phyloP scores from a whole-genome alignment of 2,797 vertebrate genomes.

The Ctenochaetus hawaiiensis region DNA sequence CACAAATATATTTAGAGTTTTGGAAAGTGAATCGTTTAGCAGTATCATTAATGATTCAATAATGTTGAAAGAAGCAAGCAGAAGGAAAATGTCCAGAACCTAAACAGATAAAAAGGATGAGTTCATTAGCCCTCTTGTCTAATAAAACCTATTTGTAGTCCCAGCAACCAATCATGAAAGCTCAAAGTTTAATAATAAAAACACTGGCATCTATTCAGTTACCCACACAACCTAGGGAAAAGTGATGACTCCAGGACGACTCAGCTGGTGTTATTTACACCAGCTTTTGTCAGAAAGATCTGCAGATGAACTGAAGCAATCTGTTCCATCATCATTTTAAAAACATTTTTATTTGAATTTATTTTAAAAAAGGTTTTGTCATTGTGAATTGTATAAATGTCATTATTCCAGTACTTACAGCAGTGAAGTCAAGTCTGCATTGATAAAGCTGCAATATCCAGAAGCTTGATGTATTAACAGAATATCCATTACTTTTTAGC shows the following conservation, averaged over 20 bases:
- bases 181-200: slow-evolving; percentile 29
- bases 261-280: background rate
- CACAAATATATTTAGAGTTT: slow-evolving; percentile 29
- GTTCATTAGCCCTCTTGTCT: slow-evolving; percentile 34
- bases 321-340: too few species aligned
- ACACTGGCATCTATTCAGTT: slow-evolving; percentile 20
- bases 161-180: slow-evolving; percentile 27
- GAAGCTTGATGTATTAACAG: background rate
- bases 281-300: background rate
- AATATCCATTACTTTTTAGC: background rate
- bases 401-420: too few species aligned
- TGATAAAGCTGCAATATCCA: too few species aligned
- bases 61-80: slow-evolving; percentile 27
- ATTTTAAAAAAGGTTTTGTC: background rate
- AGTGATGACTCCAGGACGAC: background rate
- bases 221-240: background rate
- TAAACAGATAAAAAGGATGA: slow-evolving; percentile 33
- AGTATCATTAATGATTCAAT: slow-evolving; percentile 58
- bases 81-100: slow-evolving; percentile 43
- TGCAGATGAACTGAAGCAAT: background rate
- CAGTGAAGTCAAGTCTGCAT: too few species aligned
- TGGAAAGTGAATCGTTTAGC: slow-evolving; percentile 38
- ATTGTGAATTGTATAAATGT: background rate
- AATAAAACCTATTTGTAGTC: slow-evolving; percentile 45
- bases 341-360: background rate